Evolutionary conservation across 2,797 vertebrate species (phyloP).

Genomic region (Sebastiscus albofasciatus): DNA sequence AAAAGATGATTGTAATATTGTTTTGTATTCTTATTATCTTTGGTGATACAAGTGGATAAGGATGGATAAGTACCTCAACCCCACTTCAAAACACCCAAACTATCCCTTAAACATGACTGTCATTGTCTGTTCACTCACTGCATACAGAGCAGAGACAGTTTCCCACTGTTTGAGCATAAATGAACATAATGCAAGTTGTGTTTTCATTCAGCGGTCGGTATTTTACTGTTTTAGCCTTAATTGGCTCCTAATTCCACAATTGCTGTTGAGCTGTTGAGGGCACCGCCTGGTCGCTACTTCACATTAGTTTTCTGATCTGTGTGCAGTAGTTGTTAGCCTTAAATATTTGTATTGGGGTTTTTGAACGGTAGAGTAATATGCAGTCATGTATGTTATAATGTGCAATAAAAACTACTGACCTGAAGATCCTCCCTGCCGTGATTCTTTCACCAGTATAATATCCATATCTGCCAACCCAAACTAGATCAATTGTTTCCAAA

Average conservation of each 20-base stretch:
- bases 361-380: background rate
- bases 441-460: background rate
- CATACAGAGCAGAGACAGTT: background rate
- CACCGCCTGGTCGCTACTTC: background rate
- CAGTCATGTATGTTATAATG: background rate
- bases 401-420: background rate
- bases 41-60: background rate
- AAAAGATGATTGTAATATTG: background rate
- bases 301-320: background rate
- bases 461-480: background rate
- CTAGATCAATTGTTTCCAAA: background rate
- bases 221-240: background rate
- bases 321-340: background rate
- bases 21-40: background rate
- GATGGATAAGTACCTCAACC: too few species aligned
- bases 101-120: background rate
- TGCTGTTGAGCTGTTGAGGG: rapidly evolving
- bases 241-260: background rate
- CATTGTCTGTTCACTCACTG: background rate
- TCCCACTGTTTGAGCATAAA: background rate
- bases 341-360: background rate
- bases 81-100: too few species aligned
- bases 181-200: background rate
- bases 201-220: background rate
- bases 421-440: background rate